phyloP scores from a whole-genome alignment of 1,140 invertebrate species.

The Hyposmocoma kahamanoa region DNA sequence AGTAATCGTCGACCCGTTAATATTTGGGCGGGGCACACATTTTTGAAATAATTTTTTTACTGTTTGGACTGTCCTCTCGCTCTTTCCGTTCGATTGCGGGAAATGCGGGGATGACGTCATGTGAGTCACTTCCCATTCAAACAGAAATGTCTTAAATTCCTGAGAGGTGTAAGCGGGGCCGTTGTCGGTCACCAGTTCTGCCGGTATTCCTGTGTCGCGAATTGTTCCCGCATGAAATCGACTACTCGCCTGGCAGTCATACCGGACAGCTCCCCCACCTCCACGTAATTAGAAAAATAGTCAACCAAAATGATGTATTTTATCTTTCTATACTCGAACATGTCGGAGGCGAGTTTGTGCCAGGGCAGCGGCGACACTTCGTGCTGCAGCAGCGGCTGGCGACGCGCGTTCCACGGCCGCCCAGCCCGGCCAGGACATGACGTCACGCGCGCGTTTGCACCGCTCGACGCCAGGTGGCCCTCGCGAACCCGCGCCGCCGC shows the following conservation, averaged over 20 bases:
- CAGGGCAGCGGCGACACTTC: too few species aligned
- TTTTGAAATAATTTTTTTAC: slow-evolving; percentile 50
- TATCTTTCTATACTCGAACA: slow-evolving; percentile 18
- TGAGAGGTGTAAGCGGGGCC: slow-evolving; percentile 46
- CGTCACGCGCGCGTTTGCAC: slow-evolving; percentile 38
- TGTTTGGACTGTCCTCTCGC: slow-evolving; percentile 46
- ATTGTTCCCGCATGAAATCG: not conserved
- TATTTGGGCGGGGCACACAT: slow-evolving; percentile 14
- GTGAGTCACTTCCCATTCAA: slow-evolving; percentile 50
- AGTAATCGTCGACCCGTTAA: slow-evolving; percentile 15
- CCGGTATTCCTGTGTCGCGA: slow-evolving; percentile 35
- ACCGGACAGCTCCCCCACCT: slow-evolving; percentile 14
- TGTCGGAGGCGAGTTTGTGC: slow-evolving; percentile 11
- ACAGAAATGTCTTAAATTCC: slow-evolving; percentile 51
- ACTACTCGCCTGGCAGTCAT: slow-evolving; percentile 9
- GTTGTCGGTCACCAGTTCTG: slow-evolving; percentile 45
- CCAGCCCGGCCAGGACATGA: slow-evolving; percentile 50
- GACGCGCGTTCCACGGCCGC: slow-evolving; percentile 29
- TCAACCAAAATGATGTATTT: slow-evolving; percentile 27
- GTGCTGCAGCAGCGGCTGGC: slow-evolving; percentile 34
- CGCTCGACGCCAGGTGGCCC: slow-evolving; percentile 30
- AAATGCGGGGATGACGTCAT: slow-evolving; percentile 45
- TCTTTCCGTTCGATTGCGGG: slow-evolving; percentile 48
- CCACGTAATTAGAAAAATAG: slow-evolving; percentile 29
- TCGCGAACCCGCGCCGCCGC: slow-evolving; percentile 45